Percentiles rank a stretch among this genome's conserved stretches.
Conservation (phyloP, 2,888 invertebrate species). For the Byasa hedistus region DNA sequence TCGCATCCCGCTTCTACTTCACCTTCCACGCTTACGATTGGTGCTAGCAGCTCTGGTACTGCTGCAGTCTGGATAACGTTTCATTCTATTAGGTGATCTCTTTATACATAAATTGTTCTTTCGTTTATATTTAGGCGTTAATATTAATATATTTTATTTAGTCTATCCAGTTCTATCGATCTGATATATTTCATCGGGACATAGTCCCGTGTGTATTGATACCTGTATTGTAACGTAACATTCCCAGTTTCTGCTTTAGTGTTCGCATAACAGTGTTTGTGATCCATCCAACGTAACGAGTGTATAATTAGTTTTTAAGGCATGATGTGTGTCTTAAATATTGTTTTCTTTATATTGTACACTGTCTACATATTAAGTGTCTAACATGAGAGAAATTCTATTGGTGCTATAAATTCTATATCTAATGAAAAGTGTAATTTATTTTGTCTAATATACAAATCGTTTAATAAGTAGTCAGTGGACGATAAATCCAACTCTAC, state of each 20-base stretch:
- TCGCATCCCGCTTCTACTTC: slow-evolving; percentile 35
- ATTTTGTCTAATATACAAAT: slow-evolving; percentile 21
- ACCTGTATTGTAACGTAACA: slow-evolving; percentile 77
- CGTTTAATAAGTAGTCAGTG: slow-evolving; percentile 17
- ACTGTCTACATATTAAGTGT: slow-evolving; percentile 56
- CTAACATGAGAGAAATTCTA: slow-evolving; percentile 31
- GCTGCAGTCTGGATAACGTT: slow-evolving; percentile 60
- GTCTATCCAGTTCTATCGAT: slow-evolving; percentile 57
- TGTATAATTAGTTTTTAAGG: slow-evolving; percentile 61
- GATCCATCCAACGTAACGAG: slow-evolving; percentile 74
- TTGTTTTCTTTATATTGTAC: slow-evolving; percentile 44
- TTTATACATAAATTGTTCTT: slow-evolving; percentile 65
- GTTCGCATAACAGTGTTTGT: slow-evolving; percentile 73
- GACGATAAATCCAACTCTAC: slow-evolving; percentile 18
- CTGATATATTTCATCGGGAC: slow-evolving; percentile 45
- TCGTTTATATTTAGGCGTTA: slow-evolving; percentile 54
- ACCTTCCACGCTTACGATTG: slow-evolving; percentile 37
- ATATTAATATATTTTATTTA: slow-evolving; percentile 64
- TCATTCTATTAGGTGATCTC: slow-evolving; percentile 68
- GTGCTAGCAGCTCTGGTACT: slow-evolving; percentile 63
- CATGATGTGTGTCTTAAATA: slow-evolving; percentile 71
- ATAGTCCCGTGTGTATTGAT: slow-evolving; percentile 68
- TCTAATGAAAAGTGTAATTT: slow-evolving; percentile 26
- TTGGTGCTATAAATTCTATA: slow-evolving; percentile 43
- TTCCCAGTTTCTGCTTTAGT: slow-evolving; percentile 77